Evolutionary conservation across 2,113 vertebrate genomes (phyloP).

Genomic region (Oryctolagus cuniculus): mOryCun1.1 NC_091434.1:13735001-13735500

Average conservation of each 20-base stretch:
- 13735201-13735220: neutral
- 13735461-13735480: neutral
- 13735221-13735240: neutral
- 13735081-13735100: neutral
- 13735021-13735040: neutral
- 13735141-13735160: neutral
- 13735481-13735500: neutral
- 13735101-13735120: neutral
- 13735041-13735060: neutral
- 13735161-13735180: neutral
- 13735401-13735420: neutral
- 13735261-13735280: neutral
- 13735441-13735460: neutral
- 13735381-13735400: neutral
- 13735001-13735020: neutral
- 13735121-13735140: neutral
- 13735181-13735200: neutral
- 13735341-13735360: neutral
- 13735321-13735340: neutral
- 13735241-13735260: neutral
- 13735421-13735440: too few relatives aligned
- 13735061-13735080: neutral
- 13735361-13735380: neutral
- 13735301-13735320: neutral
- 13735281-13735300: neutral